Percentiles rank a stretch among this genome's conserved stretches.
Evolutionary conservation across 2,797 vertebrate genomes (phyloP).

Genomic region (Sebastes steindachneri): DNA sequence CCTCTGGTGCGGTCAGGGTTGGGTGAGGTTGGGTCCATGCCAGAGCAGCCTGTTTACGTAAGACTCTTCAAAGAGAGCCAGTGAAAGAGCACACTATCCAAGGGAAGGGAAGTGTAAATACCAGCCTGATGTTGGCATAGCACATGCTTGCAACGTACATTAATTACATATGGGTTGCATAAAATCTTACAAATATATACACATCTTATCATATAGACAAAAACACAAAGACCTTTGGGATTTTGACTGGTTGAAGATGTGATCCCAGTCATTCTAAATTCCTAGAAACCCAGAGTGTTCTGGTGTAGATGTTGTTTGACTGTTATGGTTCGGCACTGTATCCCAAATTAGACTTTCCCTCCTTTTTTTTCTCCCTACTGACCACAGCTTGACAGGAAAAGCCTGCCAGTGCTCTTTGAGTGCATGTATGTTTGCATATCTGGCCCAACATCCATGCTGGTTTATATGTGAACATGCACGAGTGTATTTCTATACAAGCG

Average conservation of each 20-base stretch:
- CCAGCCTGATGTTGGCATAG: constrained; percentile 71
- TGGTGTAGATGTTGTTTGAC: constrained; percentile 61
- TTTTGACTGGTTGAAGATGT: constrained; percentile 1
- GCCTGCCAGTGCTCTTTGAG: constrained; percentile 30
- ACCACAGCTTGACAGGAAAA: constrained; percentile 65
- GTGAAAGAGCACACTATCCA: constrained; percentile 75
- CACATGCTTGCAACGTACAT: constrained; percentile 43
- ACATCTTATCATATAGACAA: not conserved
- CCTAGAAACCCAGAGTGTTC: constrained; percentile 46
- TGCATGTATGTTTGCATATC: constrained; percentile 28
- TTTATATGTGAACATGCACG: constrained; percentile 28
- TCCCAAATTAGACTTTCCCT: constrained; percentile 64
- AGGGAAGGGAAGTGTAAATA: constrained; percentile 76
- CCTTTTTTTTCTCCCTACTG: constrained; percentile 45
- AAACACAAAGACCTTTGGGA: not conserved
- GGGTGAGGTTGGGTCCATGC: constrained; percentile 52
- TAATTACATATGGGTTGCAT: constrained; percentile 20
- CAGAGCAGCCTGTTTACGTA: constrained; percentile 70
- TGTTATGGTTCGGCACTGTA: constrained; percentile 55
- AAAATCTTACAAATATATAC: constrained; percentile 48
- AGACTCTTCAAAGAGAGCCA: constrained; percentile 73
- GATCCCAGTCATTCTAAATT: constrained; percentile 34
- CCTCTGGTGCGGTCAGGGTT: constrained; percentile 68
- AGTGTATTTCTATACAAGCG: constrained; percentile 21
- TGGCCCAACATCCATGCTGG: not conserved